Evolutionary conservation across 1,140 invertebrate genomes (phyloP), one percentile per base, ranked within the genome.

Genomic region (Hyposmocoma kahamanoa): DNA sequence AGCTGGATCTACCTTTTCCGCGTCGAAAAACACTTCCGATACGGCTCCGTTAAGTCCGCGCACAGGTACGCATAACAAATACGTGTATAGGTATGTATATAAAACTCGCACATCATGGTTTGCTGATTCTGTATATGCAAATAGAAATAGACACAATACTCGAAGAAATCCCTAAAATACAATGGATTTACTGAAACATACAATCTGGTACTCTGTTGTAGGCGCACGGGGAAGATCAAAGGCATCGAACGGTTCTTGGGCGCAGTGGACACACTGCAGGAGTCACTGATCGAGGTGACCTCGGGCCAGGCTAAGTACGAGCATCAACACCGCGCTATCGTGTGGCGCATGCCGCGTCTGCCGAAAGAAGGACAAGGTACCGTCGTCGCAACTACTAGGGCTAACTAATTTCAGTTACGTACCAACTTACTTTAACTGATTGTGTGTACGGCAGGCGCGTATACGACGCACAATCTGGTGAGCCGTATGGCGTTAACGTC

Each of bases 251-350:
- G 97, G 39, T 93, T 99, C 67, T 89, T 99, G 59, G 97, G 98
- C 13, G 92, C 96, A 1, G 93, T 98, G 30, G 95, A 97, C 50
- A 95, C 93, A 5, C 84, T 97, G 45, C 96, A 98, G 67, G 93
- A 96, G 54, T 96, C 96, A 52, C 88, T 99, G 1, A 98, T 99
- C 81, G 98, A 99, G 84, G 97, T 98, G 0, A 98, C 97, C 8
- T 98, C 96, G 1, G 98, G 98, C 0, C 95, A 97, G 76, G 98
- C 98, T 10, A 99, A 99, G 87, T 99, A 99, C 81, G 98, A 99
- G 84, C 97, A 99, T 87, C 96, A 99, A 62, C 97, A 98, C 86
- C 90, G 94, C 41, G 92, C 97, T 45, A 97, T 99, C 51, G 98
- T 99, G 2, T 99, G 98, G 98, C 91, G 98, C 62, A 98, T 99